Base-by-base conservation (phyloP, 2,113 vertebrate genomes). In the Spea multiplicata region DNA sequence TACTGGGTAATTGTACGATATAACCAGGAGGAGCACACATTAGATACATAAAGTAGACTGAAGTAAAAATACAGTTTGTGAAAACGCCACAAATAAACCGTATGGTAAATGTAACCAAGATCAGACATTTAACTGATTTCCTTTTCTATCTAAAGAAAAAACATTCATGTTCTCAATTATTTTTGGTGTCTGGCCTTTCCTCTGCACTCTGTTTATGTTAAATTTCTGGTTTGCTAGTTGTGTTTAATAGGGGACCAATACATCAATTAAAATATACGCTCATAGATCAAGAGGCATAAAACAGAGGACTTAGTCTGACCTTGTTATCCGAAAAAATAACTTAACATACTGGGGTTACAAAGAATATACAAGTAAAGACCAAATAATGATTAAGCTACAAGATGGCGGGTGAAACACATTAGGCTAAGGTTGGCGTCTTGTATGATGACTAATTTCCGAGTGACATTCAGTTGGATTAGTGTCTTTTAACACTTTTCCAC, bases 1-100 rank as follows among this genome's bases (percentile, higher is more conserved):
- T 46, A 45, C 65, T 72, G 59, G 73, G 66, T 81, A 70, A 76
- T 3, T 57, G 49, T 52, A 44, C 75, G 48, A 53, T 62, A 67
- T 68, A 64, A 55, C 5, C 64, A 78, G 59, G 78, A 69, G 73
- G 16, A 81, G 17, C 16, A 49, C 0, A 1, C 30, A 69, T 71
- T 46, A 50, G 5, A 65, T 44, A 61, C 75, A 55, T 44, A 82
- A 17, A 69, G 77, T 66, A 46, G 46, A 8, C 70, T 71, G 81
- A 69, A 79, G 69, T 5, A 77, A 78, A 73, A 65, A n/a, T 8
- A 64, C 5, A 9, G n/a, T 4, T 16, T 78, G 44, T 66, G 68
- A 80, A 82, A 83, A 83, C 17, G 44, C 0, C 0, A 79, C 48
- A 16, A n/a, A 53, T 48, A 8, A 59, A 9, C 57, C 49, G 8